Evolutionary conservation across 2,113 vertebrate genomes (phyloP).

Genomic region (Bujurquina vittata): DNA sequence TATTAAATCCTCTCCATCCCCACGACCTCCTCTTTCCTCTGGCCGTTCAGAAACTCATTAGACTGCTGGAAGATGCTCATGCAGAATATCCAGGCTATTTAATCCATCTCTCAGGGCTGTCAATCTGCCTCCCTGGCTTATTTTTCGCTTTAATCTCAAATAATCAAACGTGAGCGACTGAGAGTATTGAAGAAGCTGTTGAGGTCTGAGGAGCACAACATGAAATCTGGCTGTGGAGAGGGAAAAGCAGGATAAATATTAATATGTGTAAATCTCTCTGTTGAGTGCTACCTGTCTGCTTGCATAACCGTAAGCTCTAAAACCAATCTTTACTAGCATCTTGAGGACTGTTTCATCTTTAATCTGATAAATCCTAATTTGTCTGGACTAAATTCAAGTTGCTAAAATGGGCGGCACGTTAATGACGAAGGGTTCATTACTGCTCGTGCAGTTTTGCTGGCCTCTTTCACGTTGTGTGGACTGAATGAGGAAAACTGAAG

Average conservation of each 20-base stretch:
- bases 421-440: neutral
- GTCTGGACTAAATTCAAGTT: neutral
- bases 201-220: constrained; percentile 13
- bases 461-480: neutral
- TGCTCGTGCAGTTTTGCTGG: neutral
- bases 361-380: neutral
- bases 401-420: neutral
- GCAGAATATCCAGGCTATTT: neutral
- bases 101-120: constrained; percentile 24
- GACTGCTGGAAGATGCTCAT: constrained; percentile 3
- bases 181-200: neutral
- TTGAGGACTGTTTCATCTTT: neutral
- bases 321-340: constrained; percentile 10
- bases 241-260: constrained; percentile 5
- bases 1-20: constrained; percentile 61
- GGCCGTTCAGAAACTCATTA: constrained; percentile 54
- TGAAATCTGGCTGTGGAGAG: neutral
- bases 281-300: constrained; percentile 1
- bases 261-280: constrained; percentile 23
- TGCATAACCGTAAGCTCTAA: neutral
- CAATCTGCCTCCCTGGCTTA: constrained; percentile 11
- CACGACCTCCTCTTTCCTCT: constrained; percentile 30
- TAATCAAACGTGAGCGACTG: constrained; percentile 16
- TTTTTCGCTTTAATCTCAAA: constrained; percentile 36
- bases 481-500: neutral